A percentile compares a stretch with the other conserved stretches of the same genome.
Conservation (phyloP, 2,888 invertebrate species). For the Drepana falcataria region DNA sequence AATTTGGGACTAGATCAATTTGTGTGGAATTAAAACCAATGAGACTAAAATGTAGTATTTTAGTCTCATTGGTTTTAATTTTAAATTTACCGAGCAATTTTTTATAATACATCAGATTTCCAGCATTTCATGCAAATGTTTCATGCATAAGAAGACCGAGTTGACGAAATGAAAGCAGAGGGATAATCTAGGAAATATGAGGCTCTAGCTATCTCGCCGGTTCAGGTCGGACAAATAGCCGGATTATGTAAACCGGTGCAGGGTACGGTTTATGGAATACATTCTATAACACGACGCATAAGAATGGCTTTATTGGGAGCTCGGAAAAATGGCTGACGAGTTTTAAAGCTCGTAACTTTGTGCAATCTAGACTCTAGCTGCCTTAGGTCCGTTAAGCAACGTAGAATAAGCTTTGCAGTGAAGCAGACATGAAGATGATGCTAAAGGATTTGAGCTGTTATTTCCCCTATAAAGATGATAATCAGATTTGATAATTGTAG, state of each 20-base stretch:
- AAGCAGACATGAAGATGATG: too few relatives aligned
- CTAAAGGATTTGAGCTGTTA: too few relatives aligned
- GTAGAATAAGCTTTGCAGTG: too few relatives aligned
- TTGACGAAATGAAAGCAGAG: slow-evolving; percentile 20
- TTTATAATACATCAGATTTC: neutral
- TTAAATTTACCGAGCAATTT: neutral
- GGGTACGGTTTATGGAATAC: slow-evolving; percentile 22
- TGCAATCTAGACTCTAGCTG: too few relatives aligned
- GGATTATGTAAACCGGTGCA: slow-evolving; percentile 47
- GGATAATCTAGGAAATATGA: slow-evolving; percentile 43
- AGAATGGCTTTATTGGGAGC: slow-evolving; percentile 2
- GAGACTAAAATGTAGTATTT: too few relatives aligned
- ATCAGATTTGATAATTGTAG: too few relatives aligned
- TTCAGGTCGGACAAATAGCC: slow-evolving; percentile 35
- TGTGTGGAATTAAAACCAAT: too few relatives aligned
- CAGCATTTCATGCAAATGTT: neutral
- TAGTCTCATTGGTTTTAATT: too few relatives aligned
- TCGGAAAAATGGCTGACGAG: neutral
- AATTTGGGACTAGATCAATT: too few relatives aligned
- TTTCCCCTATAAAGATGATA: too few relatives aligned
- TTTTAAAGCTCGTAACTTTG: too few relatives aligned
- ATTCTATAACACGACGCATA: slow-evolving; percentile 1
- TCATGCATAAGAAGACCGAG: neutral
- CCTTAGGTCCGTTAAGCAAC: too few relatives aligned
- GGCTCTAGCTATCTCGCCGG: slow-evolving; percentile 23